Evolutionary conservation across 1,140 invertebrate species (phyloP), one percentile per base, ranked within the genome.

Genomic region (Cyrtorhinus lividipennis): DNA sequence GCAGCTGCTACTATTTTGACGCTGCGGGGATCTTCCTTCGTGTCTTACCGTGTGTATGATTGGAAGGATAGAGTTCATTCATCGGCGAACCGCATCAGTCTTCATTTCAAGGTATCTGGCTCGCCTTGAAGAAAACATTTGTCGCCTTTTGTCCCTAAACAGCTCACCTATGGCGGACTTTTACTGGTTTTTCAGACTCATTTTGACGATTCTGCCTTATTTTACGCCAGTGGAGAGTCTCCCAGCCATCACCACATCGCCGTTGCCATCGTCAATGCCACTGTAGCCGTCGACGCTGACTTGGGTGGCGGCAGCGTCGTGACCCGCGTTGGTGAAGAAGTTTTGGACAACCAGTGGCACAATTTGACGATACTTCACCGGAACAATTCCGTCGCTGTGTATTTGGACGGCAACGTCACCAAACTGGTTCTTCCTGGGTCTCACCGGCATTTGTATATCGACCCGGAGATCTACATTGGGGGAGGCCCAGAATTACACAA

Each of bases 391-490:
- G 80, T 95, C 0, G 77, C 79, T 64, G 77, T 95, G 0, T 81
- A 83, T 63, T 74, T 95, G 8, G 86, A 93, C 71, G 78, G 83
- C 2, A 81, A 86, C 63, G 78, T 75, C 1, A 80, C 83, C 66
- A 73, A 78, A 0, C 77, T 89, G 53, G 80, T 86, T 67, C 77
- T 93, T 25, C 82, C 84, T 0, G 84, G 85, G 2, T 76, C 80
- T 18, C 53, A 82, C 83, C 67, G 81, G 83, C 66, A 90, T 71
- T 79, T 95, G 62, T 88, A 90, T 65, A 90, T 96, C 53, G 92
- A 96, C 77, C 91, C 92, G 2, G 87, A 92, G 72, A 89, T 94
- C 66, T 94, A 93, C 70, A 88, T 95, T 65, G 91, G 90, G 13
- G 88, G 88, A 38, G 88, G 88, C 13, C 84, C 88, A 1, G 85